phyloP scores from a whole-genome alignment of 1,140 invertebrate genomes.

The Potamilus streckersoni region DNA sequence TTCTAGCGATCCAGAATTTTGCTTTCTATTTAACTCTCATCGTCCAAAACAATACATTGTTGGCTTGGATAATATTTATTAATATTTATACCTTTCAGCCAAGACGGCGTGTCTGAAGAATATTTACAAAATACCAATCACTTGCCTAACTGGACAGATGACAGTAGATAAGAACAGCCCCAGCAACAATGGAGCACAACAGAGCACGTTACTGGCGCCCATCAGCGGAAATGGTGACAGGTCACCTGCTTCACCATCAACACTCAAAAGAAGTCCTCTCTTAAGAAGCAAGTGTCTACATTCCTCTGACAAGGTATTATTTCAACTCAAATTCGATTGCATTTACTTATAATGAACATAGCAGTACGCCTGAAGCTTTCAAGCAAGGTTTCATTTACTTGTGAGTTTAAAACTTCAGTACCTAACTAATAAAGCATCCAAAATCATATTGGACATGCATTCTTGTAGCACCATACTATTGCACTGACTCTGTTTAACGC shows the following conservation, averaged over 20 bases:
- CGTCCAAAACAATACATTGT: neutral
- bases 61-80: neutral
- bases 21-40: no score
- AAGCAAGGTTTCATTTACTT: no score
- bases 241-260: constrained; percentile 22
- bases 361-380: no score
- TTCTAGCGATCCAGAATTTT: no score
- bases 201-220: constrained; percentile 52
- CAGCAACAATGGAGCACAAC: constrained; percentile 23
- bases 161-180: constrained; percentile 32
- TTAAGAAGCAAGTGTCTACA: constrained; percentile 43
- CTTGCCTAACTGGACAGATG: constrained; percentile 60
- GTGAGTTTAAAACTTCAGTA: no score
- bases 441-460: no score
- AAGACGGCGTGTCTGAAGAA: neutral
- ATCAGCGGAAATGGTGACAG: constrained; percentile 40
- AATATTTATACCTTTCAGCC: neutral
- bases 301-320: no score
- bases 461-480: no score
- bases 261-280: constrained; percentile 43
- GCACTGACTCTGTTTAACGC: no score
- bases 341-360: no score
- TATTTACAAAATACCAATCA: constrained; percentile 60
- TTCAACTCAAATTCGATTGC: no score
- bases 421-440: no score